Evolutionary conservation across 1,140 invertebrate species (phyloP).

Genomic region (Reticulitermes speratus): DNA sequence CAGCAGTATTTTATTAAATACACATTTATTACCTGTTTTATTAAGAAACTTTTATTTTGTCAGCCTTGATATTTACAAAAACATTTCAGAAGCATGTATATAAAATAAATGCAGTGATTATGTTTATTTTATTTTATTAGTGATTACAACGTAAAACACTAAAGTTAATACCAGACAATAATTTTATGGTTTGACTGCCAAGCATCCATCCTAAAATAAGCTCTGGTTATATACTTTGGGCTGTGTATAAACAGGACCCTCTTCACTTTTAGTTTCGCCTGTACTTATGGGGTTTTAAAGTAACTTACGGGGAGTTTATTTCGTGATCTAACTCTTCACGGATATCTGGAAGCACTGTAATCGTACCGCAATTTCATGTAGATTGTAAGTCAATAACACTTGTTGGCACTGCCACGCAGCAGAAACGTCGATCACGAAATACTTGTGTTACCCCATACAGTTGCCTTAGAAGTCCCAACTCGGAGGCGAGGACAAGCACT

Average conservation of each 20-base stretch:
- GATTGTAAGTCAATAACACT: not conserved
- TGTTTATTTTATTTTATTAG: constrained; percentile 8
- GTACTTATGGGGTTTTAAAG: not conserved
- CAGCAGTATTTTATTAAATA: too few relatives aligned
- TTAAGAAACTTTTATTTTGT: not conserved
- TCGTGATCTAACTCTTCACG: not conserved
- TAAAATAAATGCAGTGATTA: not conserved
- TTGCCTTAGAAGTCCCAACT: not conserved
- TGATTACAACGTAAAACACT: not conserved
- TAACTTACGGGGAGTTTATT: not conserved
- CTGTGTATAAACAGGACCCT: not conserved
- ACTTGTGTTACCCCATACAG: not conserved
- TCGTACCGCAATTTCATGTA: not conserved
- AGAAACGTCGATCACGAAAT: not conserved
- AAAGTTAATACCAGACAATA: not conserved
- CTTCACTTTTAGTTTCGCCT: not conserved
- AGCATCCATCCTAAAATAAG: not conserved
- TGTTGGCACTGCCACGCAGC: not conserved
- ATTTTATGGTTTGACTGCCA: not conserved
- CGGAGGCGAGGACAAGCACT: constrained; percentile 26
- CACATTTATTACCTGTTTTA: not conserved
- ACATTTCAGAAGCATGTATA: not conserved
- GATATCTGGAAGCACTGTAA: not conserved
- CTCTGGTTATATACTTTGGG: not conserved
- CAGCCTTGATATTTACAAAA: not conserved